These are phyloP conservation scores for Psophia crepitans DNA, from an alignment of 2,113 vertebrate species.

Conservation along the genomic window DNA sequence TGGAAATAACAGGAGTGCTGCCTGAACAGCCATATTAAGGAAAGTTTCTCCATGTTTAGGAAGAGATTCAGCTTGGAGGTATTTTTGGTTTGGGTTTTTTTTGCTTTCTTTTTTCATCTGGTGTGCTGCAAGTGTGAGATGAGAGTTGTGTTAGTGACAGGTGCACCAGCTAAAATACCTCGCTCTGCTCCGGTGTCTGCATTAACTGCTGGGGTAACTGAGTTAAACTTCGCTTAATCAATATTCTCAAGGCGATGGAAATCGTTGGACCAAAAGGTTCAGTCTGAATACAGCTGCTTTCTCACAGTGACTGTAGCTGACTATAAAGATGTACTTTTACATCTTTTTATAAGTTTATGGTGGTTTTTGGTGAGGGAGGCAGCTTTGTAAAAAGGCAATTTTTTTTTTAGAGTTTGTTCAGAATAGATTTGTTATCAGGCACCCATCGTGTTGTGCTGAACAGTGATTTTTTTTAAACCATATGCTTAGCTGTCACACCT, in stretches of 20 bases:
- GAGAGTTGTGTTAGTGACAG: not conserved
- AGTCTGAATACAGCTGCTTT: not conserved
- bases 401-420: not conserved
- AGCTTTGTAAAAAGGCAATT: not conserved
- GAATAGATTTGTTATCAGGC: not conserved
- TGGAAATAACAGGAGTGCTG: not conserved
- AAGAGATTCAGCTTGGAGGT: not conserved
- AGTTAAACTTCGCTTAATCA: not conserved
- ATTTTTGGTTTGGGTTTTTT: not conserved
- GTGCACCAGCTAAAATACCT: not conserved
- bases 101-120: not conserved
- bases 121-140: rapidly evolving
- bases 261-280: not conserved
- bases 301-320: not conserved
- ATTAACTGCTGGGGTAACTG: not conserved
- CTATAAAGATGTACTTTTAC: not conserved
- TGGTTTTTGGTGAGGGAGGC: not conserved
- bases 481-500: not conserved
- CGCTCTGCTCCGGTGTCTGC: rapidly evolving
- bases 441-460: not conserved
- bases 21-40: not conserved
- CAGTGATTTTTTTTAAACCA: not conserved
- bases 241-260: not conserved
- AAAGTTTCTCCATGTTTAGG: not conserved
- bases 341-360: not conserved